These are phyloP conservation scores for Calameuta filiformis DNA, from an alignment of 2,888 invertebrate genomes.

Conservation along the genomic window DNA sequence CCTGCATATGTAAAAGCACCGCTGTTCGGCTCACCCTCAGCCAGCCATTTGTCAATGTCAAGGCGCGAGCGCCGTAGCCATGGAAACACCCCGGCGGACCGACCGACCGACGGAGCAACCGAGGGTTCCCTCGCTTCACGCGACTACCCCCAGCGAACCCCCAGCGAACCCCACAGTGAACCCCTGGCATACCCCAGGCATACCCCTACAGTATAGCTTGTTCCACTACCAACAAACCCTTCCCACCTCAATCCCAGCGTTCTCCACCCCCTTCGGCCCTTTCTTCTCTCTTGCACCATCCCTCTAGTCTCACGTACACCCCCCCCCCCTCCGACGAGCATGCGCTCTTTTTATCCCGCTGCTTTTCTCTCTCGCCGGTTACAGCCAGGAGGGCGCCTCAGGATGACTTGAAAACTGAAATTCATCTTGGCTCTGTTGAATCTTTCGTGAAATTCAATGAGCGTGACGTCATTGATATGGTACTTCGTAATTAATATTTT, in stretches of 20 bases:
- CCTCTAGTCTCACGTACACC: conserved; percentile 25
- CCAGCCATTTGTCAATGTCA: conserved; percentile 67
- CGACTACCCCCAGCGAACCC: conserved; percentile 26
- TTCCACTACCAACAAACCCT: not conserved
- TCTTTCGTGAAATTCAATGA: not conserved
- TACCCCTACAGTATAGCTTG: not conserved
- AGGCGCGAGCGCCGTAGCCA: conserved; percentile 66
- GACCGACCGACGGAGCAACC: conserved; percentile 43
- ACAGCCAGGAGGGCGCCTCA: conserved; percentile 51
- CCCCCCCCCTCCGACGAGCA: conserved; percentile 20
- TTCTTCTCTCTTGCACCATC: conserved; percentile 21
- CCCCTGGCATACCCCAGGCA: not conserved
- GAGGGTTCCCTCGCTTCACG: conserved; percentile 36
- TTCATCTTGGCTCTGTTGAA: not conserved
- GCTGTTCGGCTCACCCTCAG: conserved; percentile 65
- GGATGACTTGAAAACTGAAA: conserved; percentile 29
- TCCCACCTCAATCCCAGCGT: not conserved
- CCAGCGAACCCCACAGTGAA: conserved; percentile 12
- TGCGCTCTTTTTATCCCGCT: conserved; percentile 21
- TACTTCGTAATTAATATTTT: not conserved
- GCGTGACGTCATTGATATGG: not conserved
- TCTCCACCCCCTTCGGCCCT: conserved; percentile 18
- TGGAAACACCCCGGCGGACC: conserved; percentile 59
- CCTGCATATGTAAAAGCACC: conserved; percentile 67
- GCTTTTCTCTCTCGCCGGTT: conserved; percentile 19